Base-by-base conservation (phyloP, 2,797 vertebrate genomes). In the Semotilus atromaculatus region DNA sequence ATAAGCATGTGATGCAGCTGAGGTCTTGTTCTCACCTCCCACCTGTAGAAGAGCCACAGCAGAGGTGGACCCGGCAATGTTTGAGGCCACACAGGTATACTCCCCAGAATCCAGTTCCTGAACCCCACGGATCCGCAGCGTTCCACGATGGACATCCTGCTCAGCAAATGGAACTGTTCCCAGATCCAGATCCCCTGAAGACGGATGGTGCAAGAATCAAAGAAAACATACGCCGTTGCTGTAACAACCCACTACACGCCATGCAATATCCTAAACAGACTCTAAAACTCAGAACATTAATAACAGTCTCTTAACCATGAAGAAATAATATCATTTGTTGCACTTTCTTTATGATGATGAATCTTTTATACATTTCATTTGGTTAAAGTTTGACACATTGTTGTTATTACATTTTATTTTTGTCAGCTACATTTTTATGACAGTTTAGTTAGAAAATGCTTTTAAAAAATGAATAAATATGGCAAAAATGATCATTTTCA, bases 11-110 rank as follows among this genome's bases (percentile, higher is more conserved):
- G 45, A 45, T 43, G 36, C 36, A 34, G 48, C 67, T 51, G 13
- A 64, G 29, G 48, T 60, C 26, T 74, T 74, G 23, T 71, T 92
- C 96, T 97, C 89, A 99, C 97, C 89, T 86, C 97, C 97, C 82
- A 98, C 95, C 1, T 94, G 93, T 91, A 99, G 93, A 23, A 11
- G 88, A 34, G 97, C 93, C 7, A 88, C 87, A 0, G 94, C 93
- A 0, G 93, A 89, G 18, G 95, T 88, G 0, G 87, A 80, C 0
- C 97, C 96, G 0, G 95, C 92, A 75, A 95, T 89, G 5, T 92
- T 95, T 11, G 94, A 92, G 0, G 97, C 97, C 53, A 94, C 92
- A 60, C 98, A 99, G 89, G 90, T 84, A 45, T 98, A 99, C 68
- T 73, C 83, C 23, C 98, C 97, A 0, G 96, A 93, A 0, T 99